Evolutionary conservation across 2,888 invertebrate genomes (phyloP), one percentile per base, ranked within the genome.

Genomic region (Drosophila barbarae): DNA sequence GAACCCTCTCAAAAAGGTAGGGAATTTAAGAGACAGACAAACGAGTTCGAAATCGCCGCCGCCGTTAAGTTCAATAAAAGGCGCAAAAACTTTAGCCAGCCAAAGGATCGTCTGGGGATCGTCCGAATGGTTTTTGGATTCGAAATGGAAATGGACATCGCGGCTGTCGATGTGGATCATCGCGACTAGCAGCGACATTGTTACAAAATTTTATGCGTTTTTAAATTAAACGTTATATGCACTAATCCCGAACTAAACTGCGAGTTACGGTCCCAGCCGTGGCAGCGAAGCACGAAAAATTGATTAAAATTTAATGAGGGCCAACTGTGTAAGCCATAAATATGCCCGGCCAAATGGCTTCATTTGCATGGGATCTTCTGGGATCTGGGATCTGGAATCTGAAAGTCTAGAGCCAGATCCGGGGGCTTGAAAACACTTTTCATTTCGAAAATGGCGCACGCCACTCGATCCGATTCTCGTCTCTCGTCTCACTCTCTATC

Each of bases 181-280:
- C 65, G 47, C 28, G 55, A 52, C 60, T 72, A 54, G 44, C 38
- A 35, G 13, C 34, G 83, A 80, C 80, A 77, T 75, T 85, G 85
- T 85, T 85, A 85, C 81, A 85, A 76, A 79, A 71, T 82, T 82
- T 83, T 77, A 85, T 85, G 83, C 85, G 77, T 85, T 85, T 85
- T 82, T 69, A 83, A 82, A 83, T 82, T 83, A 82, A 82, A 82
- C 85, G 85, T 77, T 81, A 77, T 83, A 82, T 76, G 79, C 79
- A 54, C 84, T 79, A 79, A 84, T 84, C 79, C 79, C 58, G 79
- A 74, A 76, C 82, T 79, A 79, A 79, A 84, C 79, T 67, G 79
- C 84, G 84, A 84, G 84, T 84, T 81, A 79, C 84, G 79, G 84
- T 55, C 75, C 42, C 32, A 35, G 65, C 65, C 69, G 59, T 39